Conservation (phyloP, 2,113 vertebrate species). For the Sylvia atricapilla region DNA sequence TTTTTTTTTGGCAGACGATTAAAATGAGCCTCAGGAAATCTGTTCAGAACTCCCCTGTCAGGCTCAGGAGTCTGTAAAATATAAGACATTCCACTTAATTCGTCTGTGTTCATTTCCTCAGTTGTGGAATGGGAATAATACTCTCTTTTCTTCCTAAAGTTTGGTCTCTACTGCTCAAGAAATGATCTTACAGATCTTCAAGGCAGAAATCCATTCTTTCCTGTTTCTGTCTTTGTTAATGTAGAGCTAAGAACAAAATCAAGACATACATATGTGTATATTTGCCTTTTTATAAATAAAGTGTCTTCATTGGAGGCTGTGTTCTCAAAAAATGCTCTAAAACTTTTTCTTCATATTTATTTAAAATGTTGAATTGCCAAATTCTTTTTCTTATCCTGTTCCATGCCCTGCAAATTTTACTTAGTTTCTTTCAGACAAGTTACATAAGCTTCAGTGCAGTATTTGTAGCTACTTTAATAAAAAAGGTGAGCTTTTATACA, state of each 20-base stretch:
- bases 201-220: not conserved
- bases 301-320: not conserved
- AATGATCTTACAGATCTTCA: not conserved
- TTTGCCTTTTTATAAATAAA: not conserved
- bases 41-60: not conserved
- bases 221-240: not conserved
- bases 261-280: not conserved
- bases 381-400: not conserved
- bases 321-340: not conserved
- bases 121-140: not conserved
- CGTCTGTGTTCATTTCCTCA: not conserved
- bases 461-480: slow-evolving; percentile 8
- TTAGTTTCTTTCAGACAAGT: slow-evolving; percentile 24
- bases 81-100: not conserved
- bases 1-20: not conserved
- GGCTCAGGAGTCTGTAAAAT: not conserved
- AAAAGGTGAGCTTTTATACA: not conserved
- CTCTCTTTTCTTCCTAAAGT: not conserved
- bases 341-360: slow-evolving; percentile 39
- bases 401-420: not conserved
- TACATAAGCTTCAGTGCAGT: not conserved
- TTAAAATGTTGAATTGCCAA: not conserved
- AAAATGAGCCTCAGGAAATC: not conserved
- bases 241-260: not conserved
- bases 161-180: not conserved